Conservation (phyloP, 2,797 vertebrate species). For the Mus spretus region DNA sequence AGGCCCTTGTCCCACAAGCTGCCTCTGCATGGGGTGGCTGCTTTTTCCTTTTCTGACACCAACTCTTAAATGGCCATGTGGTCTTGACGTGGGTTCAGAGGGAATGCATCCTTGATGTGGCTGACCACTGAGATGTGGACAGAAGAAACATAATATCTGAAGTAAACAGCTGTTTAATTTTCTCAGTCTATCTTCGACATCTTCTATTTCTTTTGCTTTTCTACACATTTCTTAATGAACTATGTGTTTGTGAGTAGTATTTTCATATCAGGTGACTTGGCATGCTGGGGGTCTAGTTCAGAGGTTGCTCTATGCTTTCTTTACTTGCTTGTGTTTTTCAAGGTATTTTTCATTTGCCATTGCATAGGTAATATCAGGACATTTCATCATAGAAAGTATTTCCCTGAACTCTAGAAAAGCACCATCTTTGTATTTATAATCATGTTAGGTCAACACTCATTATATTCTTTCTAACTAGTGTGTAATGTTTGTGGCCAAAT, state of each 20-base stretch:
- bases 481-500: not conserved
- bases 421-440: not conserved
- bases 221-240: not conserved
- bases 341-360: slow-evolving; percentile 41
- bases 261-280: not conserved
- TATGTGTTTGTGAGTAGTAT: not conserved
- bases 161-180: not conserved
- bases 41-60: slow-evolving; percentile 46
- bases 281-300: slow-evolving; percentile 10
- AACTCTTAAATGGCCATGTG: not conserved
- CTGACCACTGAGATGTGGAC: too few relatives aligned
- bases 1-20: not conserved
- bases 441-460: not conserved
- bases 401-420: not conserved
- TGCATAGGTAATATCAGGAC: not conserved
- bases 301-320: not conserved
- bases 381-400: slow-evolving; percentile 16
- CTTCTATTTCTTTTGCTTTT: slow-evolving; percentile 13
- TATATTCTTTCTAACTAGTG: slow-evolving; percentile 1
- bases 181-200: not conserved
- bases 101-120: not conserved
- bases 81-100: not conserved
- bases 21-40: not conserved
- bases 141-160: not conserved
- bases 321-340: slow-evolving; percentile 36